Evolutionary conservation across 2,113 vertebrate genomes (phyloP), one percentile per base, ranked within the genome.

Genomic region (Lasiurus borealis): DNA sequence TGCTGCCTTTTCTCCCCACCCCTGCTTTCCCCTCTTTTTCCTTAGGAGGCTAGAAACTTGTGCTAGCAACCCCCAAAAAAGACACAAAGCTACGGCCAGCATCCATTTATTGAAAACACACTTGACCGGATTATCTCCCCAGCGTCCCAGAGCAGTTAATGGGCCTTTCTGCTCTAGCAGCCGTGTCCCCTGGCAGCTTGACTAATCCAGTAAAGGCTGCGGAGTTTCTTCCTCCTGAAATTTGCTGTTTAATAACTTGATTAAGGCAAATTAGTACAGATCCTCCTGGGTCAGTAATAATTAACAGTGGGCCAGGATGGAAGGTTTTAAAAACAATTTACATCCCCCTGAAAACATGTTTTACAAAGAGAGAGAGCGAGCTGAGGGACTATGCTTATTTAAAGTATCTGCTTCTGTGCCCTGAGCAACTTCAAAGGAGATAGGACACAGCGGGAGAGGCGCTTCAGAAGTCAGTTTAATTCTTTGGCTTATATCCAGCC

Each of bases 211-310:
- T 97, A 96, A 97, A 64, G 69, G 64, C 71, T 25, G n/a, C 78
- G 64, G 82, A 64, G 82, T 92, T 95, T 93, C 91, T 85, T 97
- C 94, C 96, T 97, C 85, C 88, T 92, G 84, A 97, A 96, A 97
- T 96, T 96, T 97, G 75, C 96, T 96, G 1, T 96, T 95, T 97
- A 94, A 95, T 98, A 92, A 88, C 94, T 97, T 96, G 91, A 93
- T 97, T 97, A 96, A 96, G 85, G 46, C 95, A 95, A 96, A 97
- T 98, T 93, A 94, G 87, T 78, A 66, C 21, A 64, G 94, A 86
- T 96, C 94, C 96, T 94, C 59, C 85, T 73, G 95, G 96, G 86
- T 34, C 95, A 96, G 86, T 76, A 95, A 71, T 91, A 97, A 77
- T 97, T 94, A 98, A 94, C 85, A 92, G 0, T 81, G 68, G 97